Evolutionary conservation across 1,140 invertebrate genomes (phyloP).

Genomic region (Tetragnatha versicolor): DNA sequence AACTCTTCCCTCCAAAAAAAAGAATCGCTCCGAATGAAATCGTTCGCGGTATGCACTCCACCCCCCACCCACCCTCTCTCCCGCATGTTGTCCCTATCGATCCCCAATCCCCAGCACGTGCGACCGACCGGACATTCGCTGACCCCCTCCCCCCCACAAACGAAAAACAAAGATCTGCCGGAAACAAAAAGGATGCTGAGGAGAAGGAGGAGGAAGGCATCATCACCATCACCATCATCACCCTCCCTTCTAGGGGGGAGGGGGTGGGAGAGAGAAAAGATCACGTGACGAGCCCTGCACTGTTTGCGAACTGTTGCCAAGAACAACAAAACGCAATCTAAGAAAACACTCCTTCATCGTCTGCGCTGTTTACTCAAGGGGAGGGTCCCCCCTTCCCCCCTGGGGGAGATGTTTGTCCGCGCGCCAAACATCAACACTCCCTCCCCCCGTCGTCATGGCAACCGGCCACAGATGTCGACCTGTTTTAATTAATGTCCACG

Average conservation of each 20-base stretch:
- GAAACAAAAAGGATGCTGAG: too few species aligned
- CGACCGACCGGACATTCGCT: background rate
- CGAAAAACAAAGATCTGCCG: slow-evolving; percentile 22
- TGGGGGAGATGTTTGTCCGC: slow-evolving; percentile 51
- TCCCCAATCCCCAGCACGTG: background rate
- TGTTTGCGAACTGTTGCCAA: slow-evolving; percentile 56
- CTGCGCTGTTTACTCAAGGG: slow-evolving; percentile 54
- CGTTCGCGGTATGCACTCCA: too few species aligned
- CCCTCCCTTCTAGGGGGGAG: background rate
- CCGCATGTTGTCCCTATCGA: too few species aligned
- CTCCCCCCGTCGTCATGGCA: slow-evolving; percentile 41
- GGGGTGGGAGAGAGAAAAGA: slow-evolving; percentile 32
- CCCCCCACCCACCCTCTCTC: too few species aligned
- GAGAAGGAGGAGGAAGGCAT: slow-evolving; percentile 33
- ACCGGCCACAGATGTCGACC: slow-evolving; percentile 55
- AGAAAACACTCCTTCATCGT: slow-evolving; percentile 55
- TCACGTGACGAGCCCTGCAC: slow-evolving; percentile 30
- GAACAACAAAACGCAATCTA: slow-evolving; percentile 56
- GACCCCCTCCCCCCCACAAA: background rate
- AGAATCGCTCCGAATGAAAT: too few species aligned
- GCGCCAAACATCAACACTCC: slow-evolving; percentile 51
- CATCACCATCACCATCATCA: slow-evolving; percentile 39
- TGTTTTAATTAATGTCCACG: slow-evolving; percentile 56
- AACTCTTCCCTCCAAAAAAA: too few species aligned
- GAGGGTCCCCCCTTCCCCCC: slow-evolving; percentile 7